A percentile compares a stretch with the other conserved stretches of the same genome.
These are phyloP conservation scores for Drosophila hamatofila DNA, from an alignment of 2,888 invertebrate genomes.

Conservation along the genomic window DNA sequence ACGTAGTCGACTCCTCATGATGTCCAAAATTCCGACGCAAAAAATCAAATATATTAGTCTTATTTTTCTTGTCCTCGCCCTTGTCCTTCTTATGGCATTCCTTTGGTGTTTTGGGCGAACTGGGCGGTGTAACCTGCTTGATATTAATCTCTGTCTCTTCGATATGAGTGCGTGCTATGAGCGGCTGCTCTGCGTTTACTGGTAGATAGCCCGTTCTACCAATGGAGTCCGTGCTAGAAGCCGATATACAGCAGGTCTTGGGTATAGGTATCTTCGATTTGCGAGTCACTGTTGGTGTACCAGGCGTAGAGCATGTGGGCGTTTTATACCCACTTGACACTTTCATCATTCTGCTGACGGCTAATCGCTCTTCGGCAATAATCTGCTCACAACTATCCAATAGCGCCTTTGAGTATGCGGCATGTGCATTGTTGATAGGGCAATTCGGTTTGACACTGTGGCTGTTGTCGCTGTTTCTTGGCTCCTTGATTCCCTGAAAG, in stretches of 20 bases:
- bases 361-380: conserved; percentile 80
- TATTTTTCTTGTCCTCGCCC: conserved; percentile 77
- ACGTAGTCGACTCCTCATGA: conserved; percentile 66
- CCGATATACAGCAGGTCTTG: conserved; percentile 69
- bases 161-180: conserved; percentile 82
- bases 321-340: conserved; percentile 41
- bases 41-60: conserved; percentile 85
- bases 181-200: conserved; percentile 57
- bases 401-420: conserved; percentile 80
- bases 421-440: conserved; percentile 71
- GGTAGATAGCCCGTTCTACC: conserved; percentile 65
- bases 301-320: conserved; percentile 43
- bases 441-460: conserved; percentile 57
- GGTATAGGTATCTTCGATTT: conserved; percentile 80
- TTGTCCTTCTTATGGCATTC: conserved; percentile 28
- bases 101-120: conserved; percentile 61
- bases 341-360: conserved; percentile 72
- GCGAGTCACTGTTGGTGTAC: conserved; percentile 65
- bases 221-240: conserved; percentile 74
- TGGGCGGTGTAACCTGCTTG: conserved; percentile 78
- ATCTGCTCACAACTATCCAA: conserved; percentile 82
- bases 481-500: conserved; percentile 27
- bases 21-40: conserved; percentile 84
- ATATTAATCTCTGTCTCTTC: conserved; percentile 84
- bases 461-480: conserved; percentile 27